phyloP scores from a whole-genome alignment of 2,888 invertebrate genomes.

The Stenurella melanura region DNA sequence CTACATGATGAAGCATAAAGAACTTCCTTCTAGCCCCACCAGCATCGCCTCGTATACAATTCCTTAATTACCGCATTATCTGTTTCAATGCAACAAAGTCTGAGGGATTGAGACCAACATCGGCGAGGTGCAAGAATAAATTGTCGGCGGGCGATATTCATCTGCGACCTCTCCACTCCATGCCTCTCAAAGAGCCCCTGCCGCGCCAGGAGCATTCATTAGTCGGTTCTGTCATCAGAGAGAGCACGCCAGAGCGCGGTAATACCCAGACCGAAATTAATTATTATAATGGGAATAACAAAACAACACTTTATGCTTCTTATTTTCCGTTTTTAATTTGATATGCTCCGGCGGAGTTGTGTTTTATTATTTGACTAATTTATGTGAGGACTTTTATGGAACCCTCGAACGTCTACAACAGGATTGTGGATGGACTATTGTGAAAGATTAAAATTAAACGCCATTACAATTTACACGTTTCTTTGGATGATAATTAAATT shows the following conservation, averaged over 20 bases:
- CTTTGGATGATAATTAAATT: background rate
- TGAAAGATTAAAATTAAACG: slow-evolving; percentile 10
- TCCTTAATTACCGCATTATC: slow-evolving; percentile 3
- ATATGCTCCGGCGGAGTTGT: slow-evolving; percentile 27
- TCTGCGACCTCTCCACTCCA: slow-evolving; percentile 24
- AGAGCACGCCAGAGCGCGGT: slow-evolving; percentile 22
- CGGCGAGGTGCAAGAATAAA: slow-evolving; percentile 33
- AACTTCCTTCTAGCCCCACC: background rate
- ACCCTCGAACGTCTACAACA: slow-evolving; percentile 11
- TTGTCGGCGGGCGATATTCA: slow-evolving; percentile 32
- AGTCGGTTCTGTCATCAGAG: slow-evolving; percentile 51
- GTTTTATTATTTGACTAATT: slow-evolving; percentile 30
- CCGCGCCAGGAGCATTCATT: slow-evolving; percentile 46
- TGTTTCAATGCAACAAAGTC: background rate
- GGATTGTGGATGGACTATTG: background rate
- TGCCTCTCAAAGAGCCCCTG: slow-evolving; percentile 33
- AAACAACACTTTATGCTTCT: slow-evolving; percentile 49
- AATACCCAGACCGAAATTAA: slow-evolving; percentile 53
- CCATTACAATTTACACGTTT: background rate
- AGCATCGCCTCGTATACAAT: background rate
- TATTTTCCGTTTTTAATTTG: slow-evolving; percentile 49
- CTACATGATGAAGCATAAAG: too few relatives aligned
- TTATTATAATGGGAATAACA: slow-evolving; percentile 54
- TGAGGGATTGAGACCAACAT: slow-evolving; percentile 13
- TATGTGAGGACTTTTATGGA: slow-evolving; percentile 5